phyloP scores from a whole-genome alignment of 2,113 vertebrate species.

The Lepidiolamprologus cunningtoni region DNA sequence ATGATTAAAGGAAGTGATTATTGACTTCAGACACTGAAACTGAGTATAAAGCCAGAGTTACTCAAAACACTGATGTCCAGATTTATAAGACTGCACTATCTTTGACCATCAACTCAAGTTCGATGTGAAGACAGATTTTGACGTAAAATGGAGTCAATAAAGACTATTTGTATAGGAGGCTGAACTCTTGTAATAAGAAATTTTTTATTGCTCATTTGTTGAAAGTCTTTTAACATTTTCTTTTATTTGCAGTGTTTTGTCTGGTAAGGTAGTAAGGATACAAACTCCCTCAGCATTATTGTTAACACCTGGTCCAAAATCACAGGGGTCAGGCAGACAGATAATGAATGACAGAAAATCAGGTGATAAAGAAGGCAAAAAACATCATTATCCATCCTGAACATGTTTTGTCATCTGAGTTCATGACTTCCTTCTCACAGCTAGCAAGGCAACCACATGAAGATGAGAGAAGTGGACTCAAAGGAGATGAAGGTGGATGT shows the following conservation, averaged over 20 bases:
- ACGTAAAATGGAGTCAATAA: accelerated
- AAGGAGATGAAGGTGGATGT: background rate
- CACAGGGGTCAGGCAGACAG: background rate
- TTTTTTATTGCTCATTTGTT: accelerated
- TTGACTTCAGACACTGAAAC: background rate
- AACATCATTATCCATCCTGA: background rate
- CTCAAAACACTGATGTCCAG: accelerated
- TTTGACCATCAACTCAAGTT: background rate
- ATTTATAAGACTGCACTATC: background rate
- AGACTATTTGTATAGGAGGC: background rate
- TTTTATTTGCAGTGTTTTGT: background rate
- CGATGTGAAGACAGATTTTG: background rate
- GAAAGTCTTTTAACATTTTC: background rate
- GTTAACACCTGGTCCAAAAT: background rate
- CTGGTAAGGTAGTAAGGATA: background rate
- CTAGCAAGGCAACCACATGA: background rate
- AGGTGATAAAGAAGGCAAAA: background rate
- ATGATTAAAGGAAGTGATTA: background rate
- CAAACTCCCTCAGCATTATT: background rate
- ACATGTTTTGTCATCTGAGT: background rate
- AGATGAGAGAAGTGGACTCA: background rate
- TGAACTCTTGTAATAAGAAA: background rate
- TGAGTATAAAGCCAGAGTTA: background rate
- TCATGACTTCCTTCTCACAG: background rate
- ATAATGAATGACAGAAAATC: background rate